These are phyloP conservation scores for Ecliptopera silaceata DNA, from an alignment of 2,888 invertebrate species.

Conservation along the genomic window DNA sequence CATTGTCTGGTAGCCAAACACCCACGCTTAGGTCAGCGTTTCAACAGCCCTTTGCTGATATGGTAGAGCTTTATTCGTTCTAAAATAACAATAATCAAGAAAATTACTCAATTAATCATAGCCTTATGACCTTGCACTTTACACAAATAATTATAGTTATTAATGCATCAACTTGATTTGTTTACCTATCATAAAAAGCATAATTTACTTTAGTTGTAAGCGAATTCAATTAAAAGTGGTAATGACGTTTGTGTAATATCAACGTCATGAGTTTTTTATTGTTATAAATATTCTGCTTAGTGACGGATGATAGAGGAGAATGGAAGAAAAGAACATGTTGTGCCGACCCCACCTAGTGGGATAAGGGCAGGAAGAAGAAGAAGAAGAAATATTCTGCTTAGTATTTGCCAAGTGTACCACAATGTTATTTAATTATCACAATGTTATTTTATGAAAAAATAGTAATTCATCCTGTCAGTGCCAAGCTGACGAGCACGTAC, in stretches of 20 bases:
- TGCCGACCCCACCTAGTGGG: too few relatives aligned
- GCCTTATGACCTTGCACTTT: constrained; percentile 4
- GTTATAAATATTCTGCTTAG: too few relatives aligned
- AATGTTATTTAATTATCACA: too few relatives aligned
- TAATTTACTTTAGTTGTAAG: constrained; percentile 1
- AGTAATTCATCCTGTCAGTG: constrained; percentile 29
- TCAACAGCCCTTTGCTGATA: constrained; percentile 57
- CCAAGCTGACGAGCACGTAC: constrained; percentile 44
- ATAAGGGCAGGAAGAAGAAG: too few relatives aligned
- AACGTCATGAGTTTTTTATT: too few relatives aligned
- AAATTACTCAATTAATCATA: constrained; percentile 1
- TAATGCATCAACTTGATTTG: constrained; percentile 4
- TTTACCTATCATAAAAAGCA: not conserved
- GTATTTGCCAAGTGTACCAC: too few relatives aligned
- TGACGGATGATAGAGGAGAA: too few relatives aligned
- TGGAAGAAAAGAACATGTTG: too few relatives aligned
- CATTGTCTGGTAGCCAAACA: constrained; percentile 54
- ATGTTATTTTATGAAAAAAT: too few relatives aligned
- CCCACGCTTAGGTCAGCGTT: constrained; percentile 66
- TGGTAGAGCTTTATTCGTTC: constrained; percentile 8
- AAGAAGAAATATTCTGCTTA: too few relatives aligned
- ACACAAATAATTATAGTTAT: constrained; percentile 1
- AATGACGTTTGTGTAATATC: too few relatives aligned
- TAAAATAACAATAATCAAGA: constrained; percentile 1
- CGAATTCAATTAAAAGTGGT: constrained; percentile 11